Percentiles rank a stretch among this genome's conserved stretches.
These are phyloP conservation scores for Heliconius hewitsoni DNA, from an alignment of 1,140 invertebrate genomes.

Conservation along the genomic window DNA sequence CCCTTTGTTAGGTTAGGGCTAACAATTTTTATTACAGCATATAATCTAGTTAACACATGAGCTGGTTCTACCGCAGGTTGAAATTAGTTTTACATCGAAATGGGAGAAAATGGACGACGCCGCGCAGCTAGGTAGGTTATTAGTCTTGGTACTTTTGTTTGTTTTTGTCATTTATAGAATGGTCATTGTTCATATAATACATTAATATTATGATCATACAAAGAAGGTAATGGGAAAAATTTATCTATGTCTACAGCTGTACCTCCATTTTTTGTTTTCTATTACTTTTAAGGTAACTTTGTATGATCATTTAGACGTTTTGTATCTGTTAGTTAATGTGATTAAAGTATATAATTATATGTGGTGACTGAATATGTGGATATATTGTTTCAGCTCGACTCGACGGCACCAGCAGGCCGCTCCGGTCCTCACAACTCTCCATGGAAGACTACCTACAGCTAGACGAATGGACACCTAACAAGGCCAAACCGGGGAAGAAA, in stretches of 20 bases:
- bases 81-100: constrained; percentile 81
- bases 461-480: constrained; percentile 87
- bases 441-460: constrained; percentile 96
- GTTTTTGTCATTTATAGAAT: constrained; percentile 5
- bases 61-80: constrained; percentile 74
- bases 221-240: neutral
- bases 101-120: constrained; percentile 85
- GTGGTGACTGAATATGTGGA: constrained; percentile 14
- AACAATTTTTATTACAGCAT: constrained; percentile 76
- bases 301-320: neutral
- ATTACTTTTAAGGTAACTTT: neutral
- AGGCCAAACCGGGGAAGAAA: constrained; percentile 91
- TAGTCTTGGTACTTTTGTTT: constrained; percentile 4
- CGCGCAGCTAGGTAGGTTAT: constrained; percentile 83
- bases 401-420: constrained; percentile 88
- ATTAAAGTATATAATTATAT: neutral
- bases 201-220: constrained; percentile 3
- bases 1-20: constrained; percentile 57
- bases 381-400: constrained; percentile 89
- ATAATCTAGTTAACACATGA: constrained; percentile 53
- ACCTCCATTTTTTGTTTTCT: no score
- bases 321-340: neutral
- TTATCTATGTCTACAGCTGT: neutral
- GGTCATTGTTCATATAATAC: neutral
- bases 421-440: constrained; percentile 82